Conservation (phyloP, 2,888 invertebrate genomes). For the Cantharis nigra region DNA sequence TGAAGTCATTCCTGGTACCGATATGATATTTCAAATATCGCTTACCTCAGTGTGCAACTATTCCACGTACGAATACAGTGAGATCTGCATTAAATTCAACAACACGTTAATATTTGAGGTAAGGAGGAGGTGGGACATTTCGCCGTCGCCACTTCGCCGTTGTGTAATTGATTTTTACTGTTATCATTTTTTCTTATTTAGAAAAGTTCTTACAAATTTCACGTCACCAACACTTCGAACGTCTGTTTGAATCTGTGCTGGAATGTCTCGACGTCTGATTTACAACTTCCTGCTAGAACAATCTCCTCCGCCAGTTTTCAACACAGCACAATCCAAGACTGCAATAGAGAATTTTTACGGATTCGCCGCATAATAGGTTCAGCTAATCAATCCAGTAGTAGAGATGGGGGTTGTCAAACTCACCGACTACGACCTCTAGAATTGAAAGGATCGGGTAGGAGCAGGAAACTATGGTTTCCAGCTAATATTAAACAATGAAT, state of each 20-base stretch:
- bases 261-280: conserved; percentile 35
- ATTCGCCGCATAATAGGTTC: neutral
- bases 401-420: neutral
- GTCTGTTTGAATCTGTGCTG: conserved; percentile 42
- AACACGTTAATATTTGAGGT: conserved; percentile 64
- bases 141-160: too few species aligned
- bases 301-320: neutral
- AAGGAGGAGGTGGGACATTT: neutral
- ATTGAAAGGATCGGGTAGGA: conserved; percentile 29
- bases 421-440: neutral
- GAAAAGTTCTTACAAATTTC: conserved; percentile 39
- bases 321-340: neutral
- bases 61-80: conserved; percentile 56
- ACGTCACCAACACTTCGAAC: conserved; percentile 42
- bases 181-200: conserved; percentile 28
- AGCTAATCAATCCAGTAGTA: neutral
- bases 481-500: neutral
- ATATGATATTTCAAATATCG: conserved; percentile 54
- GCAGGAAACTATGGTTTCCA: neutral
- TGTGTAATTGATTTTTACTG: too few species aligned
- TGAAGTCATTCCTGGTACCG: conserved; percentile 41
- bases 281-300: conserved; percentile 25
- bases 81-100: conserved; percentile 55
- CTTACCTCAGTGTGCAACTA: conserved; percentile 61
- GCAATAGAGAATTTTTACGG: neutral